Conservation (phyloP, 1,140 invertebrate genomes). For the Heliconius hewitsoni region DNA sequence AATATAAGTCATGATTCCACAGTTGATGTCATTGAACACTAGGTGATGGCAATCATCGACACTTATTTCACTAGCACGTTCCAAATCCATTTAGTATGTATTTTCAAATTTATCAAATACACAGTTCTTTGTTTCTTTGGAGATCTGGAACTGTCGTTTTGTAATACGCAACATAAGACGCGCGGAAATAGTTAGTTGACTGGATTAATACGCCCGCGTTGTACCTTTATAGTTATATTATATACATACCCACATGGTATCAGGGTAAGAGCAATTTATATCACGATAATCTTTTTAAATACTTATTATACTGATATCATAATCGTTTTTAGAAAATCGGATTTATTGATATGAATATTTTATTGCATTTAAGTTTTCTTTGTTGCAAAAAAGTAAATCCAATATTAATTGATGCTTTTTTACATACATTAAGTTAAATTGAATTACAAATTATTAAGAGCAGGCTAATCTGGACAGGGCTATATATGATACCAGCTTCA, state of each 20-base stretch:
- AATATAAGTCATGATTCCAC: constrained; percentile 11
- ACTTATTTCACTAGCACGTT: constrained; percentile 55
- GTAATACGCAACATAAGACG: neutral
- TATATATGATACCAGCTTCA: no score
- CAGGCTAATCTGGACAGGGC: no score
- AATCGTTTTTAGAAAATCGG: neutral
- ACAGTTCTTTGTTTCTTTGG: constrained; percentile 9
- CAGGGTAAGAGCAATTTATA: neutral
- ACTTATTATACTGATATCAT: neutral
- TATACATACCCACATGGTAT: neutral
- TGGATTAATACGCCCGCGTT: constrained; percentile 14
- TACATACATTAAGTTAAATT: no score
- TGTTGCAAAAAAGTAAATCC: neutral
- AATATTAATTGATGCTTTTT: no score
- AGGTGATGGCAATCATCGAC: constrained; percentile 55
- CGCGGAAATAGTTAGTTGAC: constrained; percentile 36
- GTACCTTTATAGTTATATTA: neutral
- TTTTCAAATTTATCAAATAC: neutral
- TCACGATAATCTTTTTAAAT: neutral
- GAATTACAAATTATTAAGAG: no score
- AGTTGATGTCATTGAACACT: constrained; percentile 50
- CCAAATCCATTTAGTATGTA: constrained; percentile 56
- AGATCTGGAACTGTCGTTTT: constrained; percentile 16
- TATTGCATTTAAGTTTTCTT: neutral
- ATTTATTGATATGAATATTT: neutral